Base-by-base conservation (phyloP, 2,113 vertebrate species). In the Nicator chloris region DNA sequence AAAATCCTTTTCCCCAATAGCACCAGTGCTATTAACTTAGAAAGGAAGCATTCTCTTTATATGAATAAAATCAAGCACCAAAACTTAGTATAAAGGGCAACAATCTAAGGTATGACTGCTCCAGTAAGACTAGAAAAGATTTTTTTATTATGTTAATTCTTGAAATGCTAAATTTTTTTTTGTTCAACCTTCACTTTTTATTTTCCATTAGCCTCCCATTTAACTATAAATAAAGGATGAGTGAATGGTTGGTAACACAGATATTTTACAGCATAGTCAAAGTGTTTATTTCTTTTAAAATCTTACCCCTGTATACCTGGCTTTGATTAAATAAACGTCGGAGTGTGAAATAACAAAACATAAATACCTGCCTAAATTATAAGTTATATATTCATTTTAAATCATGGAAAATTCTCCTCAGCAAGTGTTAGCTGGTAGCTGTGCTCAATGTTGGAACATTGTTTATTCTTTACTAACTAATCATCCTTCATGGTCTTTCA, bases 391-490 rank as follows among this genome's bases (percentile, higher is more conserved):
- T 96, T 93, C 66, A 44, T 94, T 96, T 97, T 93, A 97, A 98
- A 96, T 85, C 39, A 92, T 81, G 97, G 96, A 97, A 97, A 97
- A 97, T 90, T 96, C 90, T 96, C 94, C 88, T 91, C 91, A 90
- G 84, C 72, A 42, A 72, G 73, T 3, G 13, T 95, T 94, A 97
- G 96, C 82, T 95, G 65, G 93, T 96, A 96, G 90, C 94, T 88
- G 9, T 75, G 72, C 89, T 96, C 96, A 79, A 56, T 84, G 37
- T 88, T 97, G 56, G 51, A 97, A 93, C 92, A 80, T 79, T 97
- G 97, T 98, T 98, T 98, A 98, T 97, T 97, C 97, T 98, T 97
- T 96, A 96, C 93, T 97, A 97, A 95, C 96, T 97, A 96, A 95
- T 97, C 96, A 97, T 97, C 94, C 71, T 95, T 97, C 94, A 97